Evolutionary conservation across 1,140 invertebrate genomes (phyloP).

Genomic region (Meloidogyne floridensis): DNA sequence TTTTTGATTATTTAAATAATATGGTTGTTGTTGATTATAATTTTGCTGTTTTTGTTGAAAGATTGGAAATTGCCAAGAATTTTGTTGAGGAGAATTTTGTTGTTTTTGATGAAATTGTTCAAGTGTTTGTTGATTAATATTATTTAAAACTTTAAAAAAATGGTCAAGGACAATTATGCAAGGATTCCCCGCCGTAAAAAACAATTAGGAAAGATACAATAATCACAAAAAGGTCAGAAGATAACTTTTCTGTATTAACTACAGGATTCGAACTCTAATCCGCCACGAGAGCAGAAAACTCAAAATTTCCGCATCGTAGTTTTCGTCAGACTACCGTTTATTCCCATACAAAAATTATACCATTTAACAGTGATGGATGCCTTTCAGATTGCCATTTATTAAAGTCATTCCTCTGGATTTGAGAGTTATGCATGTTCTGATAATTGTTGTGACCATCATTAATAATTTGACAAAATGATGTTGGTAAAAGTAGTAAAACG

Average conservation of each 20-base stretch:
- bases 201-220: neutral
- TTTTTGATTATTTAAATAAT: neutral
- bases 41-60: neutral
- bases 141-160: neutral
- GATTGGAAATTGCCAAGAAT: neutral
- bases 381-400: neutral
- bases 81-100: neutral
- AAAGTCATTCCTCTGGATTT: neutral
- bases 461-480: neutral
- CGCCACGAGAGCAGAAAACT: too few relatives aligned
- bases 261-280: too few relatives aligned
- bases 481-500: neutral
- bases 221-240: neutral
- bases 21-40: slow-evolving; percentile 1
- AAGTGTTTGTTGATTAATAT: neutral
- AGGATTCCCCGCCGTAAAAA: too few relatives aligned
- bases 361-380: neutral
- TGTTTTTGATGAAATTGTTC: neutral
- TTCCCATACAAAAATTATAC: neutral
- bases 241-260: too few relatives aligned
- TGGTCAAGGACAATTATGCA: too few relatives aligned
- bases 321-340: too few relatives aligned
- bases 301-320: too few relatives aligned
- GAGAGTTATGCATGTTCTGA: neutral
- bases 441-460: neutral